Evolutionary conservation across 53 echinoderm and acorn worm genomes (phyloP).

Genomic region (Henricia sp.): DNA sequence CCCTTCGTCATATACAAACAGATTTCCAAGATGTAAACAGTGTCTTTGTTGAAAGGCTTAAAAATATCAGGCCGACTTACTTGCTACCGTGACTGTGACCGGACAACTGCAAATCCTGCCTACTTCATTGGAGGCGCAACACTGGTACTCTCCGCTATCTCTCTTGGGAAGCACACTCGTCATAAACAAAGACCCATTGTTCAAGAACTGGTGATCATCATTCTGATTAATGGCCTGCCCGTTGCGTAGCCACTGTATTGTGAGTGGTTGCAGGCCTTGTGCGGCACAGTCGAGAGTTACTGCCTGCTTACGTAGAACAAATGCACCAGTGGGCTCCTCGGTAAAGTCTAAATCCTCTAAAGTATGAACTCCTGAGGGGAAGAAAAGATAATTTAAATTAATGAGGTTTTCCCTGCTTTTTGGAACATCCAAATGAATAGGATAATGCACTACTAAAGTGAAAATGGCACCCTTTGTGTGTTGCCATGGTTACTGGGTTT

Average conservation of each 20-base stretch:
- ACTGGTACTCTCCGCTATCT: conserved; percentile 66
- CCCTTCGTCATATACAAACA: too few species aligned
- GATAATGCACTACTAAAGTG: background rate
- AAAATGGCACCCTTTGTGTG: background rate
- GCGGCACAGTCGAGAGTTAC: conserved; percentile 55
- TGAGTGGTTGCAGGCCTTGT: conserved; percentile 39
- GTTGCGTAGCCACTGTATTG: conserved; percentile 35
- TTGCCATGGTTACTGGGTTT: background rate
- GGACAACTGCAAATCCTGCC: conserved; percentile 71
- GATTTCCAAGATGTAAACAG: too few species aligned
- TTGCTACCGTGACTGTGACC: conserved; percentile 57
- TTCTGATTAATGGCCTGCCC: conserved; percentile 35
- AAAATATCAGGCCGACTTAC: too few species aligned
- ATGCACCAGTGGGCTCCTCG: conserved; percentile 35
- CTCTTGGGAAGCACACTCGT: conserved; percentile 53
- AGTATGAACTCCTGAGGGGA: conserved; percentile 38
- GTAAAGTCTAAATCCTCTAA: conserved; percentile 42
- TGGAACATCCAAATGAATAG: background rate
- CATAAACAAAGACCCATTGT: conserved; percentile 56
- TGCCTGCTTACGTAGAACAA: conserved; percentile 47
- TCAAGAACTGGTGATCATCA: conserved; percentile 38
- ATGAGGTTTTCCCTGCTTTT: background rate
- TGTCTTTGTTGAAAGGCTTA: too few species aligned
- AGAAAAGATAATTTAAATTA: background rate
- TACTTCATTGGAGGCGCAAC: conserved; percentile 65